These are phyloP conservation scores for Zygaena filipendulae DNA, from an alignment of 2,888 invertebrate species.

Conservation along the genomic window DNA sequence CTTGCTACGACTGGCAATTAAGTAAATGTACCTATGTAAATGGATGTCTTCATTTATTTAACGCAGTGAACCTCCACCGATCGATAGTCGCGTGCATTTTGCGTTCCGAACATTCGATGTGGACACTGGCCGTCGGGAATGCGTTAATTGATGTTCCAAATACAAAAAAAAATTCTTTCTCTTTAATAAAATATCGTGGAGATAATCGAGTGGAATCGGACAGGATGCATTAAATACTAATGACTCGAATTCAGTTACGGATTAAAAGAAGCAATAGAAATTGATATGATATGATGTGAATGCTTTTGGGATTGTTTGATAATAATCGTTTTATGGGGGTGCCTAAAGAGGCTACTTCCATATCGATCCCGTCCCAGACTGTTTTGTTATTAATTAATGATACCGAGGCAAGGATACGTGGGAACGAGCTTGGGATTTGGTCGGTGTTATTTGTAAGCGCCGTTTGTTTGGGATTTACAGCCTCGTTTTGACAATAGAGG, in stretches of 20 bases:
- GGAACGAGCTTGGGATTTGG: constrained; percentile 37
- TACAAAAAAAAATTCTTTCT: too few relatives aligned
- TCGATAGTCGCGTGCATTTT: too few relatives aligned
- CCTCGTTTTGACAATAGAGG: constrained; percentile 42
- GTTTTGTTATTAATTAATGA: constrained; percentile 59
- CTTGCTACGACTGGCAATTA: constrained; percentile 30
- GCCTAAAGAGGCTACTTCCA: constrained; percentile 51
- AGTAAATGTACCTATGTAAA: constrained; percentile 26
- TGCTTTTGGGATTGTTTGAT: constrained; percentile 51
- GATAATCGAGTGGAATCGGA: too few relatives aligned
- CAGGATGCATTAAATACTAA: too few relatives aligned
- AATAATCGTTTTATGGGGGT: constrained; percentile 65
- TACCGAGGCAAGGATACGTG: constrained; percentile 49
- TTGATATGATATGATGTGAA: too few relatives aligned
- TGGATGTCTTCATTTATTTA: constrained; percentile 26
- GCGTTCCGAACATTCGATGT: too few relatives aligned
- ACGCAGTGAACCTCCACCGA: too few relatives aligned
- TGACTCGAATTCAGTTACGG: too few relatives aligned
- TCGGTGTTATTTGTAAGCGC: constrained; percentile 29
- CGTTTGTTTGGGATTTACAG: constrained; percentile 43
- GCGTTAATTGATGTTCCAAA: too few relatives aligned
- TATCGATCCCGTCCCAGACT: constrained; percentile 38
- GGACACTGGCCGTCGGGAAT: too few relatives aligned
- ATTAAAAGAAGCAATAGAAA: too few relatives aligned
- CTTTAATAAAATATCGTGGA: too few relatives aligned